These are phyloP conservation scores for Plutella xylostella DNA, from an alignment of 2,888 invertebrate species.

Conservation along the genomic window DNA sequence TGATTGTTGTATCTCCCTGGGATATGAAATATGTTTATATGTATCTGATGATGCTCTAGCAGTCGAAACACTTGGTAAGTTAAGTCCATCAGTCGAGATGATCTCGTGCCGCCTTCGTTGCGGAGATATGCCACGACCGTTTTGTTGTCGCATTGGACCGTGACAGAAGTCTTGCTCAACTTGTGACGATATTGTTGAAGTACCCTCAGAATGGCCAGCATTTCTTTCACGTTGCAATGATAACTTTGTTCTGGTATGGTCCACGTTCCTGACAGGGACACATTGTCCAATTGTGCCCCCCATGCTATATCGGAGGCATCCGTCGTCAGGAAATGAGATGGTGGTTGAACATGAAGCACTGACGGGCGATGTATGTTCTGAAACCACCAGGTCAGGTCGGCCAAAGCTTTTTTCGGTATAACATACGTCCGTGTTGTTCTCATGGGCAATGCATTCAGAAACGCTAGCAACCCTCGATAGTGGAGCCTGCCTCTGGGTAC, in stretches of 20 bases:
- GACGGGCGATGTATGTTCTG: neutral
- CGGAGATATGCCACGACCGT: no score
- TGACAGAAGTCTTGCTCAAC: neutral
- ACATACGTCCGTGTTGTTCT: neutral
- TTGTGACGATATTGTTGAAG: neutral
- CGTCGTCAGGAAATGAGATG: slow-evolving; percentile 12
- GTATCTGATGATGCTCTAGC: slow-evolving; percentile 14
- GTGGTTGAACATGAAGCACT: neutral
- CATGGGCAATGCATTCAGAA: neutral
- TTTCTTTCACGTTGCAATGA: slow-evolving; percentile 18
- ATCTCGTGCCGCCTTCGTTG: slow-evolving; percentile 21
- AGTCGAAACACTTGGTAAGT: slow-evolving; percentile 12
- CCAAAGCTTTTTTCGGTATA: neutral
- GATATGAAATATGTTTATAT: slow-evolving; percentile 9
- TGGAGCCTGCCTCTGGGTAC: slow-evolving; percentile 6
- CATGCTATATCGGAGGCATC: slow-evolving; percentile 16
- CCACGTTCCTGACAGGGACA: slow-evolving; percentile 12
- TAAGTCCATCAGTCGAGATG: slow-evolving; percentile 10
- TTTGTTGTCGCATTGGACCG: slow-evolving; percentile 17
- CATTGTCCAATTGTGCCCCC: no score
- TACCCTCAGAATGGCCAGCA: slow-evolving; percentile 14
- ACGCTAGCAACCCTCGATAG: slow-evolving; percentile 1
- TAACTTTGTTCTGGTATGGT: slow-evolving; percentile 6
- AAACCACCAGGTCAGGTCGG: slow-evolving; percentile 5
- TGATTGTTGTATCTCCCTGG: slow-evolving; percentile 8